phyloP scores from a whole-genome alignment of 2,113 vertebrate genomes.

The Ictalurus furcatus region DNA sequence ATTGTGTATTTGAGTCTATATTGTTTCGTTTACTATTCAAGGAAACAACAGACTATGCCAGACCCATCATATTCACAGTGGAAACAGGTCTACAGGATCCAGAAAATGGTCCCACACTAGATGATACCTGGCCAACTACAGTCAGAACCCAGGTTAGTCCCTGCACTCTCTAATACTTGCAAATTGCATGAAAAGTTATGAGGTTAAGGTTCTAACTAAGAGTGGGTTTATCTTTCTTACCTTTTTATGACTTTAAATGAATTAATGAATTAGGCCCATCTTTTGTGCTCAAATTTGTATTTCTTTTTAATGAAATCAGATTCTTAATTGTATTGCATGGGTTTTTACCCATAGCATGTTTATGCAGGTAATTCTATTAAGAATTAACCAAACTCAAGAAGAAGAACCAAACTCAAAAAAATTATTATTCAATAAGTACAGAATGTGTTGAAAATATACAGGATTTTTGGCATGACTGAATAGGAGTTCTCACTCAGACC shows the following conservation, averaged over 20 bases:
- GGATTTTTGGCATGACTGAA: not conserved
- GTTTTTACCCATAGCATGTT: not conserved
- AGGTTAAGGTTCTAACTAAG: not conserved
- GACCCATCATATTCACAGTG: constrained; percentile 84
- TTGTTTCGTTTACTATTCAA: constrained; percentile 48
- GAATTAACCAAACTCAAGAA: not conserved
- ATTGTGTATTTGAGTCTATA: not conserved
- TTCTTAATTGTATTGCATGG: not conserved
- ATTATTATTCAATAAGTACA: not conserved
- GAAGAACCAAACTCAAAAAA: not conserved
- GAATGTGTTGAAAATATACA: not conserved
- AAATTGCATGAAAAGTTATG: not conserved
- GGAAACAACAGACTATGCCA: constrained; percentile 93
- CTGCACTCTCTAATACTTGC: not conserved
- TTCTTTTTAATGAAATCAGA: not conserved
- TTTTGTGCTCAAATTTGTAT: not conserved
- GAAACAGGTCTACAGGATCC: constrained; percentile 79
- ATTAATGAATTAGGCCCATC: not conserved
- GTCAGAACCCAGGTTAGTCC: constrained; percentile 79
- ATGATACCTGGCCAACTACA: constrained; percentile 86
- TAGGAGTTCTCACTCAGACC: not conserved
- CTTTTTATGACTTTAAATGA: not conserved
- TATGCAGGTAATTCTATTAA: not conserved
- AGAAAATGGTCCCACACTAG: constrained; percentile 77
- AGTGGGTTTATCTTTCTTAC: not conserved